Conservation (phyloP, 2,888 invertebrate species). For the Ernsta delagoae region DNA sequence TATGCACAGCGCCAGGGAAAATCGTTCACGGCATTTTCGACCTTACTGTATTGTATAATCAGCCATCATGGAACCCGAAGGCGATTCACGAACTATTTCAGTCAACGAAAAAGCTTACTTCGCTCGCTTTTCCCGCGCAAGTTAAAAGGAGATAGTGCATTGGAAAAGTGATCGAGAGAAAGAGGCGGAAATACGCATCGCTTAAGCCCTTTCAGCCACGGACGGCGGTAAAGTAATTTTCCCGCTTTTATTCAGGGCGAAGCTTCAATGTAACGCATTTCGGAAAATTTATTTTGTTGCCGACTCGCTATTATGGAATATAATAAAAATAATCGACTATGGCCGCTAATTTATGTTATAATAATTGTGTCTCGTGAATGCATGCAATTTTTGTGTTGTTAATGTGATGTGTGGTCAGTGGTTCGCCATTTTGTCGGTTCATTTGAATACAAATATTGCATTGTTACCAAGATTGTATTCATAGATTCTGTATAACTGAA, state of each 20-base stretch:
- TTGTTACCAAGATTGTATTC: conserved; percentile 23
- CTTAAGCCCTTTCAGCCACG: conserved; percentile 61
- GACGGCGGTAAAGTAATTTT: conserved; percentile 74
- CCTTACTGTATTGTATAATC: conserved; percentile 82
- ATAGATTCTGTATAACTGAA: conserved; percentile 4
- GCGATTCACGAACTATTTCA: conserved; percentile 69
- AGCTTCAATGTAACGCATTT: conserved; percentile 62
- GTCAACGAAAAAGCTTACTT: conserved; percentile 69
- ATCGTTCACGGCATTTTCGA: conserved; percentile 68
- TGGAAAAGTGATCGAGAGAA: conserved; percentile 46
- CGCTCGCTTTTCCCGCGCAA: conserved; percentile 60
- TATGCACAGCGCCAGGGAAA: conserved; percentile 53
- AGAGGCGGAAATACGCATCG: conserved; percentile 57
- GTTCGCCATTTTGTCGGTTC: conserved; percentile 21
- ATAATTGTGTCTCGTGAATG: conserved; percentile 33
- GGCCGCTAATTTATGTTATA: conserved; percentile 39
- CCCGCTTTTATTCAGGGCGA: conserved; percentile 76
- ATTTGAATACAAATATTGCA: conserved; percentile 28
- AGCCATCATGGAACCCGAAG: conserved; percentile 82
- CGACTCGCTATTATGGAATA: conserved; percentile 44
- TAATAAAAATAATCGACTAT: conserved; percentile 48
- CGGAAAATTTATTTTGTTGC: conserved; percentile 46
- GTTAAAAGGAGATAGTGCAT: conserved; percentile 55
- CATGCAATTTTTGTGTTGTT: conserved; percentile 24
- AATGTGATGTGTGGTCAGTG: conserved; percentile 20